Evolutionary conservation across 2,888 invertebrate species (phyloP).

Genomic region (Halictus quadricinctus): DNA sequence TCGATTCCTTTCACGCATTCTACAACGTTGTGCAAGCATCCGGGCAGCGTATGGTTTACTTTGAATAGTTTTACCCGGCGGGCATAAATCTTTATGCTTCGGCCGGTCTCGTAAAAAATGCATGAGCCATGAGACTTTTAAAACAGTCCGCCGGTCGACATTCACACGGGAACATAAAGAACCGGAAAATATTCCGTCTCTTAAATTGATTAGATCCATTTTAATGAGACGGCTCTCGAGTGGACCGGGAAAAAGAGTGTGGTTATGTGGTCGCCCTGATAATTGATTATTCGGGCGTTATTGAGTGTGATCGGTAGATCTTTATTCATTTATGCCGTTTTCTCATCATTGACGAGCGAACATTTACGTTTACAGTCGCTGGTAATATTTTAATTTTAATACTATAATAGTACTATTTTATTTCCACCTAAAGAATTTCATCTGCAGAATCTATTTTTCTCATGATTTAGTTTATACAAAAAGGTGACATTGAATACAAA

Average conservation of each 20-base stretch:
- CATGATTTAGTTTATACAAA: too few species aligned
- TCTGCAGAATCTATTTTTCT: too few species aligned
- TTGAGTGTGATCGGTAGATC: neutral
- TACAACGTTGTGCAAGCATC: neutral
- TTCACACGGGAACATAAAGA: neutral
- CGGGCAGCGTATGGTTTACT: constrained; percentile 10
- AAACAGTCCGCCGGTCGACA: neutral
- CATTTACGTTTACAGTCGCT: neutral
- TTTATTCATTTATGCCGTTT: neutral
- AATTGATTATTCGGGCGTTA: neutral
- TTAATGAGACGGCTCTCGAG: neutral
- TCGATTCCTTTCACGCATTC: neutral
- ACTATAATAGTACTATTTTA: neutral
- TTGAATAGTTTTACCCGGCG: constrained; percentile 28
- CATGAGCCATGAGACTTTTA: constrained; percentile 22
- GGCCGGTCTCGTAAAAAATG: constrained; percentile 32
- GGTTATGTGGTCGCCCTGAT: neutral
- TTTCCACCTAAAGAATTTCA: neutral
- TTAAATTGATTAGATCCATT: constrained; percentile 12
- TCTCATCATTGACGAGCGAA: too few species aligned
- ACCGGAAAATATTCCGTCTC: neutral
- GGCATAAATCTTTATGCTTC: constrained; percentile 32
- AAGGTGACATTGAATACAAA: too few species aligned
- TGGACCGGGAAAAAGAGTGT: neutral
- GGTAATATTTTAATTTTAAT: neutral